Percentiles rank a stretch among this genome's conserved stretches.
phyloP scores from a whole-genome alignment of 2,113 vertebrate species.

The Circaetus gallicus region DNA sequence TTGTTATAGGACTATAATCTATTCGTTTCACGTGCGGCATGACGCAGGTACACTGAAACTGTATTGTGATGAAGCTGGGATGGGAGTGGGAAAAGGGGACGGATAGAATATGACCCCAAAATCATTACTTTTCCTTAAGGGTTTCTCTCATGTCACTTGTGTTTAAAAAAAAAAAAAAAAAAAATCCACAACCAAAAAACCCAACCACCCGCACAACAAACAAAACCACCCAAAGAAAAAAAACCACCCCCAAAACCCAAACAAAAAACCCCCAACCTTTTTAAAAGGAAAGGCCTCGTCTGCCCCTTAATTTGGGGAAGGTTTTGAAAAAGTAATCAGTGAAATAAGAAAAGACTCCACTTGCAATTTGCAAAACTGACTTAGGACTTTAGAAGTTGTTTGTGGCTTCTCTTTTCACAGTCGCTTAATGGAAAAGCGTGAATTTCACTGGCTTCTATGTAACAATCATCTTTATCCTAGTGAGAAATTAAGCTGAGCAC shows the following conservation, averaged over 20 bases:
- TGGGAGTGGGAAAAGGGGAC: background rate
- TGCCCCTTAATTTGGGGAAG: background rate
- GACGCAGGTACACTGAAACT: background rate
- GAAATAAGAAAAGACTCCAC: background rate
- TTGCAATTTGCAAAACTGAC: background rate
- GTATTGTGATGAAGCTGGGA: background rate
- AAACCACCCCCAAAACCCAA: background rate
- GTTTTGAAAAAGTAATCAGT: background rate
- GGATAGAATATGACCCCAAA: background rate
- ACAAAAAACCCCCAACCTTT: background rate
- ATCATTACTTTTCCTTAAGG: background rate
- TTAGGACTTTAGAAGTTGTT: background rate
- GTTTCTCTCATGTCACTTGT: background rate
- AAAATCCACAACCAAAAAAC: background rate
- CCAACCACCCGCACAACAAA: background rate
- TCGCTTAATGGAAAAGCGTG: background rate
- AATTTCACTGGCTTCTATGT: background rate
- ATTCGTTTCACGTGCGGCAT: rapidly evolving
- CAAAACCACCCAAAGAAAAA: background rate
- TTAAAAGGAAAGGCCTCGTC: background rate
- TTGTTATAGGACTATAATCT: too few species aligned
- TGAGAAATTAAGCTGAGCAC: background rate
- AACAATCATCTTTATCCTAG: background rate
- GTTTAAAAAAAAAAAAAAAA: too few species aligned
- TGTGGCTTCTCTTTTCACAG: background rate